phyloP scores from a whole-genome alignment of 2,888 invertebrate species.

The Caenorhabditis sp. region DNA sequence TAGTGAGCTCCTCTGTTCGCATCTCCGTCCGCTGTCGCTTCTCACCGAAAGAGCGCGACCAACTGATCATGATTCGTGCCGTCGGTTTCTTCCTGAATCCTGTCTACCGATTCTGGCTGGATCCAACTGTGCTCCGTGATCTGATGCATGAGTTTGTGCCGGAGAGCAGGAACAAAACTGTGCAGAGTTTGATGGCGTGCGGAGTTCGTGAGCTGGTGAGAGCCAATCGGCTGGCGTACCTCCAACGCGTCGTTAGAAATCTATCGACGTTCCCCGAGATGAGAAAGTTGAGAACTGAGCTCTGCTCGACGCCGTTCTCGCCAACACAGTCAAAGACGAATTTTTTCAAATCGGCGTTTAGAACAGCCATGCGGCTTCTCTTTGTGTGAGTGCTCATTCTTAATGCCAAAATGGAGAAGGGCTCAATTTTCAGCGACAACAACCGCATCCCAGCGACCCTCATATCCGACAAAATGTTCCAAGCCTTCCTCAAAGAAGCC shows the following conservation, averaged over 20 bases:
- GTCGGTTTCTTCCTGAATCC: slow-evolving; percentile 82
- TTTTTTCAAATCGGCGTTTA: slow-evolving; percentile 80
- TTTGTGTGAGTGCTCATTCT: slow-evolving; percentile 71
- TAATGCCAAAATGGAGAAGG: neutral
- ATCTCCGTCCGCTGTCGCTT: slow-evolving; percentile 72
- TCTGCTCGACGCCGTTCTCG: slow-evolving; percentile 67
- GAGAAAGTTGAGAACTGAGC: slow-evolving; percentile 71
- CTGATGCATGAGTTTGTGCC: slow-evolving; percentile 82
- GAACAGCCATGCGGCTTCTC: slow-evolving; percentile 76
- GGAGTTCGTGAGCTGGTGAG: slow-evolving; percentile 79
- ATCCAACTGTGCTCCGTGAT: slow-evolving; percentile 81
- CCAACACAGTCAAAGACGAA: slow-evolving; percentile 70
- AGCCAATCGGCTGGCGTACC: slow-evolving; percentile 76
- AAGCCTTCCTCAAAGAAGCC: slow-evolving; percentile 50
- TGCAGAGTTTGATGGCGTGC: slow-evolving; percentile 80
- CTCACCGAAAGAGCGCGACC: slow-evolving; percentile 76
- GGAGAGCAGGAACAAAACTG: slow-evolving; percentile 74
- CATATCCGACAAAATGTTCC: slow-evolving; percentile 59
- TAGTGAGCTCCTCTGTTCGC: slow-evolving; percentile 70
- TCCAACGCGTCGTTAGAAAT: slow-evolving; percentile 80
- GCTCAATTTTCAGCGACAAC: slow-evolving; percentile 64
- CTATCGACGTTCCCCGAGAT: slow-evolving; percentile 75
- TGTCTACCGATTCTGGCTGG: slow-evolving; percentile 81
- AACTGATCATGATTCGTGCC: slow-evolving; percentile 80
- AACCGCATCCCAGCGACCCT: slow-evolving; percentile 64